Percentiles rank a stretch among this genome's conserved stretches.
Conservation (phyloP, 2,797 vertebrate genomes). For the Diglossa cyanea region DNA sequence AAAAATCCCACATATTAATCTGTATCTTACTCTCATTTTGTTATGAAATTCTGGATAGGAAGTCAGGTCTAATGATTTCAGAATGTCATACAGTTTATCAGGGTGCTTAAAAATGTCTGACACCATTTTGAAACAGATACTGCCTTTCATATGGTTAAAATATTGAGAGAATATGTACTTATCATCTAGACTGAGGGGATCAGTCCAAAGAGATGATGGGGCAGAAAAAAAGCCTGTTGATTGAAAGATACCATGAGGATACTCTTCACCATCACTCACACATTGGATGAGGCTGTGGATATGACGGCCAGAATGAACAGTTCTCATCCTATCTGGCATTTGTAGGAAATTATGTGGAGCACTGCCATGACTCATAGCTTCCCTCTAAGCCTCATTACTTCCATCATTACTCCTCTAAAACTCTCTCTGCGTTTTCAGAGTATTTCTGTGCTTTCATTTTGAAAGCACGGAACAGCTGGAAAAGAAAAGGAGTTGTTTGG, state of each 20-base stretch:
- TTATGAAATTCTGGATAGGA: background rate
- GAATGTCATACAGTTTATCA: background rate
- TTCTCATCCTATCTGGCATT: background rate
- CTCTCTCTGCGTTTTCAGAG: background rate
- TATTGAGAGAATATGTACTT: background rate
- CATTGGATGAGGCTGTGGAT: background rate
- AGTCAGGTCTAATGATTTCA: background rate
- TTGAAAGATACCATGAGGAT: background rate
- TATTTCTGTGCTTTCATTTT: background rate
- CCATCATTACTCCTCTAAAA: background rate
- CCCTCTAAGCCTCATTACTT: background rate
- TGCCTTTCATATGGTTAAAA: background rate
- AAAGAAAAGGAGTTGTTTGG: background rate
- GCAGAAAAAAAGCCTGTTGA: background rate
- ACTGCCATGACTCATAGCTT: background rate
- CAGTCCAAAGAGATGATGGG: background rate
- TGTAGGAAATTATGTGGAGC: background rate
- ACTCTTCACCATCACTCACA: background rate
- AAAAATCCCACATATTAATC: background rate
- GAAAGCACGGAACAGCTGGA: background rate
- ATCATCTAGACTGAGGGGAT: background rate
- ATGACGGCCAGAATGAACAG: background rate
- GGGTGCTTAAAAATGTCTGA: background rate
- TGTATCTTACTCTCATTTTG: background rate
- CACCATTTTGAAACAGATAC: background rate